Evolutionary conservation across 2,797 vertebrate genomes (phyloP).

Genomic region (Siniperca obscura): DNA sequence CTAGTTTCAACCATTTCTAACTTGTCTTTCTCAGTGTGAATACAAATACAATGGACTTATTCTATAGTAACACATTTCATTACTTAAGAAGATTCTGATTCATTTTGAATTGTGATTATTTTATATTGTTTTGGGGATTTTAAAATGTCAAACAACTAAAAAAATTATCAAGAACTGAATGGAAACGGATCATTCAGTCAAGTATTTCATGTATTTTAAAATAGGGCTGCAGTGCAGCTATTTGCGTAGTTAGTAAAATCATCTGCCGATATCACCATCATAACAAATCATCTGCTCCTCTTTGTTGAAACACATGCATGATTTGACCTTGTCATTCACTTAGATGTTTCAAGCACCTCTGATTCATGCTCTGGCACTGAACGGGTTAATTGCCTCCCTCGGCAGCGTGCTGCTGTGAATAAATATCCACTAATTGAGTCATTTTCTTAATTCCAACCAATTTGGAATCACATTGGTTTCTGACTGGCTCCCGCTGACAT

Average conservation of each 20-base stretch:
- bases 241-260: background rate
- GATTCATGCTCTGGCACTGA: conserved; percentile 47
- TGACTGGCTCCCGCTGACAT: conserved; percentile 54
- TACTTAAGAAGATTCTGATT: background rate
- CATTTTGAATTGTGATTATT: background rate
- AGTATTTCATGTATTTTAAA: background rate
- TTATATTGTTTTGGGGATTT: background rate
- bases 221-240: background rate
- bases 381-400: conserved; percentile 69
- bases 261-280: background rate
- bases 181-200: background rate
- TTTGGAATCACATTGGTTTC: conserved; percentile 60
- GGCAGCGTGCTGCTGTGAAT: conserved; percentile 71
- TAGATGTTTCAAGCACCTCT: conserved; percentile 38
- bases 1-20: background rate
- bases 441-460: conserved; percentile 72
- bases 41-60: background rate
- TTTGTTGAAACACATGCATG: conserved; percentile 22
- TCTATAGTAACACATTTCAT: background rate
- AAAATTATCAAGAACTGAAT: background rate
- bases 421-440: conserved; percentile 74
- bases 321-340: conserved; percentile 51
- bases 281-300: conserved; percentile 2
- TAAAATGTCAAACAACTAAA: background rate
- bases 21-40: background rate